A percentile compares a stretch with the other conserved stretches of the same genome.
Conservation (phyloP, 2,888 invertebrate genomes). For the Mythimna lalbum region DNA sequence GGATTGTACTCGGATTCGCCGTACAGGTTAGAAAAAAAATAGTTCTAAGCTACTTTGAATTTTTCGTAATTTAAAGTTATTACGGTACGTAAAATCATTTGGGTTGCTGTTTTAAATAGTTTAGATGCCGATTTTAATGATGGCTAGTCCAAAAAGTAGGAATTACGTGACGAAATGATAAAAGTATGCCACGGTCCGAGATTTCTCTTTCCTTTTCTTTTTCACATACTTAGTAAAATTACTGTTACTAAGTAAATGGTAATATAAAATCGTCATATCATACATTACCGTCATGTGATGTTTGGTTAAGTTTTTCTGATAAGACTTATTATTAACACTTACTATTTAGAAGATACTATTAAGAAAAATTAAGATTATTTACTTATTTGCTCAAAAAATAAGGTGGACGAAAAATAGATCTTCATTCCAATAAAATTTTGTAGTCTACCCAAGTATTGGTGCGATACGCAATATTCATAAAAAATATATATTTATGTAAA, state of each 20-base stretch:
- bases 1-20: slow-evolving; percentile 84
- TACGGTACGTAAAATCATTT: slow-evolving; percentile 14
- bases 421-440: no score
- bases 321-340: neutral
- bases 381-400: neutral
- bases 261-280: slow-evolving; percentile 4
- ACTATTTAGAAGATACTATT: neutral
- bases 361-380: neutral
- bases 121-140: slow-evolving; percentile 28
- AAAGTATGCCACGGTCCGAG: slow-evolving; percentile 63
- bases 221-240: slow-evolving; percentile 60
- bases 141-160: slow-evolving; percentile 1
- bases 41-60: slow-evolving; percentile 37
- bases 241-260: slow-evolving; percentile 25
- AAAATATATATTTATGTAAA: no score
- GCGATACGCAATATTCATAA: no score
- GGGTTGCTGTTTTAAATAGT: slow-evolving; percentile 4
- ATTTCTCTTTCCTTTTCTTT: slow-evolving; percentile 65
- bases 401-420: no score
- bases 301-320: slow-evolving; percentile 15
- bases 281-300: neutral
- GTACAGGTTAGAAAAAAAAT: slow-evolving; percentile 84
- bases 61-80: slow-evolving; percentile 31
- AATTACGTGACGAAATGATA: slow-evolving; percentile 28
- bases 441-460: no score